phyloP scores from a whole-genome alignment of 2,888 invertebrate genomes.

The Nemoura dubitans region DNA sequence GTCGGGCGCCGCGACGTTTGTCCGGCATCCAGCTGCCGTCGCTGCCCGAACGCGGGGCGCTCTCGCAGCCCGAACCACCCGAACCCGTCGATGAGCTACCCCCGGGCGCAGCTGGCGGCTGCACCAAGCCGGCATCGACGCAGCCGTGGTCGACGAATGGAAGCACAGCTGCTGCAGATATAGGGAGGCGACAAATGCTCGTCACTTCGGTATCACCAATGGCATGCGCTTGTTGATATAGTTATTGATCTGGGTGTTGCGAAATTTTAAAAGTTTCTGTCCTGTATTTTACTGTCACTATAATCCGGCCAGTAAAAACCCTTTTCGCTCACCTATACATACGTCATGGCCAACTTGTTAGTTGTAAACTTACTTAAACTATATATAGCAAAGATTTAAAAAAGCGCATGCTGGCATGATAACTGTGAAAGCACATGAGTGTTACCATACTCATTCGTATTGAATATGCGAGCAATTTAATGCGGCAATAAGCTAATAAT shows the following conservation, averaged over 20 bases:
- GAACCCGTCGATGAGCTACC: slow-evolving; percentile 32
- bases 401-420: neutral
- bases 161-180: neutral
- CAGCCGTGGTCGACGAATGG: neutral
- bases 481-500: neutral
- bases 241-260: too few relatives aligned
- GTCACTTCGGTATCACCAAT: too few relatives aligned
- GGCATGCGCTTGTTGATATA: too few relatives aligned
- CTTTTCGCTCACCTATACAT: too few relatives aligned
- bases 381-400: too few relatives aligned
- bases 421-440: neutral
- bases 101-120: neutral
- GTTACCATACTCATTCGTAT: neutral
- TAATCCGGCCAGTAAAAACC: too few relatives aligned
- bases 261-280: too few relatives aligned
- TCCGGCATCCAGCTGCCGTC: slow-evolving; percentile 61
- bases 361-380: too few relatives aligned
- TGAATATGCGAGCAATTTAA: neutral
- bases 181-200: too few relatives aligned
- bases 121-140: neutral
- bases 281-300: too few relatives aligned
- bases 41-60: slow-evolving; percentile 59
- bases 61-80: slow-evolving; percentile 48
- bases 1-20: slow-evolving; percentile 43
- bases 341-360: too few relatives aligned